Evolutionary conservation across 2,113 vertebrate species (phyloP).

Genomic region (Amazona guildingii): DNA sequence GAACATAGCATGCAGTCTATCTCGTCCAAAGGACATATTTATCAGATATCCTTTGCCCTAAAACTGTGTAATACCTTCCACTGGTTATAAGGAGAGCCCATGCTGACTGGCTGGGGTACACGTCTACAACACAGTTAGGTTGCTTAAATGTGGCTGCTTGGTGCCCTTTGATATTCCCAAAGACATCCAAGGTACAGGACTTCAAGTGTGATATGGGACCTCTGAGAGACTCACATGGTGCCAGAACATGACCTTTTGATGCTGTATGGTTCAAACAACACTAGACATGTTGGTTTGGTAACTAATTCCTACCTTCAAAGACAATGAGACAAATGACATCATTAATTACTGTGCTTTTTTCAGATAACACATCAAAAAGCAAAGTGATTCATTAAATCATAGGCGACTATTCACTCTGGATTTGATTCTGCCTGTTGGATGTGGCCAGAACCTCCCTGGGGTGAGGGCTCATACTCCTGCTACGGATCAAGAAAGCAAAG

Average conservation of each 20-base stretch:
- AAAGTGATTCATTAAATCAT: background rate
- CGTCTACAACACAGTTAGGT: fast-evolving
- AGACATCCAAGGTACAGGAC: background rate
- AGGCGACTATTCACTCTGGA: background rate
- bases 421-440: background rate
- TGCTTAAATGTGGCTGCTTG: background rate
- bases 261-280: background rate
- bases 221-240: background rate
- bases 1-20: background rate
- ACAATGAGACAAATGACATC: background rate
- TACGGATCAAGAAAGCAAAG: background rate
- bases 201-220: background rate
- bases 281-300: background rate
- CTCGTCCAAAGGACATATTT: background rate
- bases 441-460: background rate
- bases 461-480: background rate
- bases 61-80: background rate
- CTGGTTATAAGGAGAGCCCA: background rate
- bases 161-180: background rate
- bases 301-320: background rate
- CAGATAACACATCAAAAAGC: background rate
- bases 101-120: background rate
- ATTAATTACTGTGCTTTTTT: background rate
- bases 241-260: background rate
- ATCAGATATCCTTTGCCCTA: background rate